A percentile compares a stretch with the other conserved stretches of the same genome.
Conservation (phyloP, 1,140 invertebrate species). For the Halyomorpha halys region DNA sequence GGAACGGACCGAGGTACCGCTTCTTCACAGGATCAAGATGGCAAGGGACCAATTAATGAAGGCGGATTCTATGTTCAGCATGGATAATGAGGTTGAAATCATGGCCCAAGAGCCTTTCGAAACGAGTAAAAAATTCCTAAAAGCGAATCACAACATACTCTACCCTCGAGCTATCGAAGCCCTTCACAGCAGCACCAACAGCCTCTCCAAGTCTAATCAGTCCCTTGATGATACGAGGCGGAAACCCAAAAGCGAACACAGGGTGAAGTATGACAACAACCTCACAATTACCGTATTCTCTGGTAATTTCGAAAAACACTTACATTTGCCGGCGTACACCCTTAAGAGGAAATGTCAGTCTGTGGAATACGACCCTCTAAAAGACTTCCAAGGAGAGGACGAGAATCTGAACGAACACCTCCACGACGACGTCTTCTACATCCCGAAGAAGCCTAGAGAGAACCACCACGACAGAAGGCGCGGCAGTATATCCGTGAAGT, state of each 20-base stretch:
- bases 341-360: background rate
- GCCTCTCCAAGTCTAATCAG: slow-evolving; percentile 35
- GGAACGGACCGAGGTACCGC: slow-evolving; percentile 35
- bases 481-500: slow-evolving; percentile 21
- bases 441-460: slow-evolving; percentile 32
- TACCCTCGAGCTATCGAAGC: slow-evolving; percentile 66
- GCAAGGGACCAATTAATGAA: slow-evolving; percentile 36
- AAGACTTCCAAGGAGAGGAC: slow-evolving; percentile 37
- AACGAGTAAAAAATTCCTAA: slow-evolving; percentile 35
- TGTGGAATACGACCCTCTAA: slow-evolving; percentile 17
- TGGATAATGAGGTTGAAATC: slow-evolving; percentile 31
- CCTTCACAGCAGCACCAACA: slow-evolving; percentile 48
- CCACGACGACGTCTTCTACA: slow-evolving; percentile 34
- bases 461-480: background rate
- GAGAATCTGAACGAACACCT: slow-evolving; percentile 39
- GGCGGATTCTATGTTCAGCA: slow-evolving; percentile 32
- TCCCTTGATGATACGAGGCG: background rate
- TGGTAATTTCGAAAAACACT: slow-evolving; percentile 13
- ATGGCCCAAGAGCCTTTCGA: slow-evolving; percentile 26
- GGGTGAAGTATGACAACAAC: slow-evolving; percentile 7
- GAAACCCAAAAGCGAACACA: background rate
- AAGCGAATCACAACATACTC: slow-evolving; percentile 57
- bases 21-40: slow-evolving; percentile 38
- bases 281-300: background rate
- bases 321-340: background rate